Conservation (phyloP, 1,140 invertebrate genomes). For the Aphis craccivora region DNA sequence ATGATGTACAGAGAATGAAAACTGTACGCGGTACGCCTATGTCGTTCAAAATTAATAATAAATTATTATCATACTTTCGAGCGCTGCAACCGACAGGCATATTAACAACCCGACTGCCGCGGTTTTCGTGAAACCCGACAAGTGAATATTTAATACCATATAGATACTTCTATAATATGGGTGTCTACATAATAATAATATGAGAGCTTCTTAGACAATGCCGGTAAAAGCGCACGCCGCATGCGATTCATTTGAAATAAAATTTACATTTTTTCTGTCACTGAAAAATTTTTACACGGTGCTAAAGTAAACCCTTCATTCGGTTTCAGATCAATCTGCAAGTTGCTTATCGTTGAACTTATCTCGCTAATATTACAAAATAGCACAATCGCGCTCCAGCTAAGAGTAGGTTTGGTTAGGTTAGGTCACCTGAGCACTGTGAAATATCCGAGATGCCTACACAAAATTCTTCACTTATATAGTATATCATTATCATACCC, state of each 20-base stretch:
- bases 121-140: not conserved
- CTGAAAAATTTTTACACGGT: not conserved
- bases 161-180: not conserved
- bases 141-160: not conserved
- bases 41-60: not conserved
- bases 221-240: too few species aligned
- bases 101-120: not conserved
- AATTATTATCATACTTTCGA: conserved; percentile 1
- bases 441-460: not conserved
- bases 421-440: not conserved
- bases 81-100: too few species aligned
- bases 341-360: not conserved
- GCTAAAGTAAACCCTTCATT: not conserved
- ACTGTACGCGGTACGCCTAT: not conserved
- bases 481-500: not conserved
- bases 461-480: not conserved
- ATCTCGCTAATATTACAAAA: not conserved
- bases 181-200: not conserved
- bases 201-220: too few species aligned
- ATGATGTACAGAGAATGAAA: not conserved
- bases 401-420: not conserved
- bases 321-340: not conserved
- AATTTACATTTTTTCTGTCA: not conserved
- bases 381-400: too few species aligned
- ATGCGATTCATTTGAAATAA: not conserved